Evolutionary conservation across 2,113 vertebrate genomes (phyloP).

Genomic region (Cebidichthys violaceus): DNA sequence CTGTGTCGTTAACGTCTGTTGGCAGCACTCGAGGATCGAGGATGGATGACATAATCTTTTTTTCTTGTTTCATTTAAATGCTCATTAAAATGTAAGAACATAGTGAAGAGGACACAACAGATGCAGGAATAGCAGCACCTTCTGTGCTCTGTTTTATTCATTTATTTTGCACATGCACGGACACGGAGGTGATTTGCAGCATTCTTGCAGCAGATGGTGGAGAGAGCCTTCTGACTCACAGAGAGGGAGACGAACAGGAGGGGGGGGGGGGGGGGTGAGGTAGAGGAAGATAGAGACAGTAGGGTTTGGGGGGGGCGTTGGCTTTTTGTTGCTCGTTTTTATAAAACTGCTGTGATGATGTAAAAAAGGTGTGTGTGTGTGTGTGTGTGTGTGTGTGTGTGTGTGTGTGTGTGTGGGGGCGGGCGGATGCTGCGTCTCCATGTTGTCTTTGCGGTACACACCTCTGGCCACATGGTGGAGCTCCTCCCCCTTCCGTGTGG

Average conservation of each 20-base stretch:
- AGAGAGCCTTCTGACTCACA: conserved; percentile 66
- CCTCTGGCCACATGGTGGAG: conserved; percentile 54
- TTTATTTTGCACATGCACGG: conserved; percentile 25
- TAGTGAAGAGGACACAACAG: conserved; percentile 30
- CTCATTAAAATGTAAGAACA: conserved; percentile 40
- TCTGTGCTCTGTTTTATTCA: conserved; percentile 16
- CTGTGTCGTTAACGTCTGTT: background rate
- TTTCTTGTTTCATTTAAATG: conserved; percentile 16
- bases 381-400: conserved; percentile 27
- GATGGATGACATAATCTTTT: conserved; percentile 17
- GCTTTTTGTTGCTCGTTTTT: conserved; percentile 36
- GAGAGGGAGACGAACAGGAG: background rate
- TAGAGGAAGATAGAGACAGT: background rate
- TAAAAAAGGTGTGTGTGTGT: conserved; percentile 36
- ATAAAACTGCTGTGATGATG: conserved; percentile 55
- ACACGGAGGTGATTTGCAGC: conserved; percentile 51
- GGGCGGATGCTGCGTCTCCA: conserved; percentile 33
- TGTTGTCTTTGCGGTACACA: background rate
- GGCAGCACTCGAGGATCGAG: conserved; percentile 12
- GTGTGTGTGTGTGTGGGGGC: conserved; percentile 18
- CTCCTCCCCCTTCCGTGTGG: conserved; percentile 39
- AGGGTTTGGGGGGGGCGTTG: conserved; percentile 4
- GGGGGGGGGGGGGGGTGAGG: background rate
- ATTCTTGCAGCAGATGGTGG: conserved; percentile 61
- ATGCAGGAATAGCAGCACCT: conserved; percentile 49